These are phyloP conservation scores for Caradrina clavipalpis DNA, from an alignment of 2,888 invertebrate species.

Conservation along the genomic window DNA sequence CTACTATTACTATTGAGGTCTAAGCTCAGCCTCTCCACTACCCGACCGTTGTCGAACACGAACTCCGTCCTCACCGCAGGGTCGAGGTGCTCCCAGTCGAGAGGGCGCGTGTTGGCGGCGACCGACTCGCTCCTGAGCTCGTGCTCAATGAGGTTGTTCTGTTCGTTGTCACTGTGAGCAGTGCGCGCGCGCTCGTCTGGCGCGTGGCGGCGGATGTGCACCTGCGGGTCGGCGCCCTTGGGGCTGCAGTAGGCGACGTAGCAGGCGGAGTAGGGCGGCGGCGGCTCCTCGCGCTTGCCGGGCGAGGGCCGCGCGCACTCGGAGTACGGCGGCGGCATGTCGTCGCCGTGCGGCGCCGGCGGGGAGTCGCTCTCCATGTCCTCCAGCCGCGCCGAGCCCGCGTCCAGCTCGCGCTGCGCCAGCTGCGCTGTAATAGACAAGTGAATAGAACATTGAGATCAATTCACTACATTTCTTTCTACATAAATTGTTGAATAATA, in stretches of 20 bases:
- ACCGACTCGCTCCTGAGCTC: slow-evolving; percentile 12
- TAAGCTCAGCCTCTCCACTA: slow-evolving; percentile 56
- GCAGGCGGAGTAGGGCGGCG: slow-evolving; percentile 83
- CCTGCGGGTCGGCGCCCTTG: slow-evolving; percentile 71
- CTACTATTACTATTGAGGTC: slow-evolving; percentile 27
- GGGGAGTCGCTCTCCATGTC: slow-evolving; percentile 45
- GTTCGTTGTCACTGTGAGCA: slow-evolving; percentile 49
- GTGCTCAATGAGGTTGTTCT: slow-evolving; percentile 50
- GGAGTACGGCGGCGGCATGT: slow-evolving; percentile 81
- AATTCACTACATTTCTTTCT: no score
- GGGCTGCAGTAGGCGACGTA: slow-evolving; percentile 72
- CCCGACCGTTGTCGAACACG: slow-evolving; percentile 61
- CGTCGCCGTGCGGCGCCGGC: slow-evolving; percentile 59
- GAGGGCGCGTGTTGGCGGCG: neutral
- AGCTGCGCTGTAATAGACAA: slow-evolving; percentile 62
- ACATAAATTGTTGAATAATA: no score
- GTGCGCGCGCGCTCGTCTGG: slow-evolving; percentile 25
- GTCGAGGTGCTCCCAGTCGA: slow-evolving; percentile 13
- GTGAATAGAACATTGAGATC: neutral
- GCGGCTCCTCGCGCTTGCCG: slow-evolving; percentile 80
- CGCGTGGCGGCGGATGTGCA: slow-evolving; percentile 60
- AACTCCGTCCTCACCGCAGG: slow-evolving; percentile 35
- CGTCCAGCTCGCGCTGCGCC: slow-evolving; percentile 53
- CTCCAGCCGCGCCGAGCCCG: slow-evolving; percentile 33
- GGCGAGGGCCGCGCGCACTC: slow-evolving; percentile 69